Conservation (phyloP, 2,113 vertebrate species). For the Paraplagusia blochii region DNA sequence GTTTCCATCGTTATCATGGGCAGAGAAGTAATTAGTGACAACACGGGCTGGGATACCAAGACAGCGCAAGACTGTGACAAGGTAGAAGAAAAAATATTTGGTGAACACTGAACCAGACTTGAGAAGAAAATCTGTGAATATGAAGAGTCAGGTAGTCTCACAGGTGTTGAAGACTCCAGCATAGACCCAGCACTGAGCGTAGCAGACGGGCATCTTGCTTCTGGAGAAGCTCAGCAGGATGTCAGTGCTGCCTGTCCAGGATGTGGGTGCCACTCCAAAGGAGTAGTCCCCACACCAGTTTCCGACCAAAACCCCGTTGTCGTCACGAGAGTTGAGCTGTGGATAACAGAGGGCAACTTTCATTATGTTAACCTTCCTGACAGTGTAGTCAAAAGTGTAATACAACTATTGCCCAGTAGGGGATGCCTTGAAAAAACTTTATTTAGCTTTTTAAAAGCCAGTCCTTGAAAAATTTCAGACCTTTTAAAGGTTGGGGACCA, state of each 20-base stretch:
- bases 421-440: too few species aligned
- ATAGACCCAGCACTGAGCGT: conserved; percentile 97
- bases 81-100: not conserved
- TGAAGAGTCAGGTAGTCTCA: conserved; percentile 68
- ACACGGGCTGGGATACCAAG: conserved; percentile 89
- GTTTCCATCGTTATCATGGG: conserved; percentile 94
- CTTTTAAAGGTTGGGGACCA: too few species aligned
- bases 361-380: too few species aligned
- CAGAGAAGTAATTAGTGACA: conserved; percentile 91
- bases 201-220: conserved; percentile 79
- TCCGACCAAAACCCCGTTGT: conserved; percentile 87
- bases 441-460: too few species aligned
- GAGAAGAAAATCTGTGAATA: too few species aligned
- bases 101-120: not conserved
- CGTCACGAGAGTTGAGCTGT: conserved; percentile 90
- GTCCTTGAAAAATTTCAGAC: too few species aligned
- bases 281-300: conserved; percentile 88
- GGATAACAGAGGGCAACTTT: not conserved
- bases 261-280: conserved; percentile 87
- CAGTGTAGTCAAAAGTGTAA: too few species aligned
- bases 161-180: conserved; percentile 94
- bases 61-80: conserved; percentile 84
- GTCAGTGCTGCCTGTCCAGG: conserved; percentile 94
- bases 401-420: too few species aligned
- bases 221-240: conserved; percentile 85